phyloP scores from a whole-genome alignment of 2,888 invertebrate species.

The Plebejus argus region DNA sequence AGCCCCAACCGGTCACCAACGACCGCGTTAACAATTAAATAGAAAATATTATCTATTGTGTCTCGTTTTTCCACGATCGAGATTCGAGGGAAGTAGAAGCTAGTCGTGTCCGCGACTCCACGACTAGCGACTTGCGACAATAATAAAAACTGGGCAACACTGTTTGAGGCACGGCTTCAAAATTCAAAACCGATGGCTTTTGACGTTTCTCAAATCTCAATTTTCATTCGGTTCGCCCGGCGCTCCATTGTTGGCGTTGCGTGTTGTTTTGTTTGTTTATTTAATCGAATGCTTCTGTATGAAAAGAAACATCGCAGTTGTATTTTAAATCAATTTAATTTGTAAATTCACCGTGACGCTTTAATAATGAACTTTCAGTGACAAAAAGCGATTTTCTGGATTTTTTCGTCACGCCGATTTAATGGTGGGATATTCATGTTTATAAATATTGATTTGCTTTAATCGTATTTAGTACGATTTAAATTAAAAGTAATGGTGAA shows the following conservation, averaged over 20 bases:
- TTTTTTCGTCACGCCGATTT: conserved; percentile 50
- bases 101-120: neutral
- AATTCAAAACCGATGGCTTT: neutral
- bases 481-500: conserved; percentile 55
- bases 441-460: conserved; percentile 79
- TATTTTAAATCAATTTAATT: conserved; percentile 43
- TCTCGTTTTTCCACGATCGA: too few relatives aligned
- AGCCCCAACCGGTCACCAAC: too few relatives aligned
- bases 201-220: conserved; percentile 6
- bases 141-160: neutral
- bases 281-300: conserved; percentile 60
- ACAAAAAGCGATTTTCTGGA: conserved; percentile 45
- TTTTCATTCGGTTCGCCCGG: conserved; percentile 30
- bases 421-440: conserved; percentile 72
- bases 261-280: conserved; percentile 25
- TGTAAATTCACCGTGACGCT: conserved; percentile 34
- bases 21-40: too few relatives aligned
- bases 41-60: too few relatives aligned
- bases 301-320: conserved; percentile 50
- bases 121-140: neutral
- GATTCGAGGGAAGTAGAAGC: too few relatives aligned
- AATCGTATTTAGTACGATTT: conserved; percentile 56
- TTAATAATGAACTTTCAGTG: conserved; percentile 35
- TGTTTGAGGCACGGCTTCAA: neutral
- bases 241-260: conserved; percentile 12